Base-by-base conservation (phyloP, 2,888 invertebrate genomes). In the Theretra japonica region DNA sequence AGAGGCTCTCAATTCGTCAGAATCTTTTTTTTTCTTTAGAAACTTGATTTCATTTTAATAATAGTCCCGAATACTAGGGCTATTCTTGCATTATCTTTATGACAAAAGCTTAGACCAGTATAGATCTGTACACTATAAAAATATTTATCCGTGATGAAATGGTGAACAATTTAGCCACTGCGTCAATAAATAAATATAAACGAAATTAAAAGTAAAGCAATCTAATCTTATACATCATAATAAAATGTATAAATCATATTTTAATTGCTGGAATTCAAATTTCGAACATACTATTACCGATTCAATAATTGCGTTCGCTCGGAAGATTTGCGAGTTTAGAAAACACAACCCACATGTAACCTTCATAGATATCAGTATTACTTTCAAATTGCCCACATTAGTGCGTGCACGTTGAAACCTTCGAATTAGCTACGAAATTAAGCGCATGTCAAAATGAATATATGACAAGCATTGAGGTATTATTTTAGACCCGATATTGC, bases 371-470 rank as follows among this genome's bases (percentile, higher is more conserved):
- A 72, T 70, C 69, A 58, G 73, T 73, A 72, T 53, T 72, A 82
- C 83, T 84, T 85, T 84, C 79, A 81, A 83, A 79, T 65, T 73
- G 72, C 75, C 78, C 76, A 72, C 74, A 74, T 71, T 69, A 73
- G 74, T 79, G 76, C 86, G 86, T 88, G 87, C 75, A 82, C 75
- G 70, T 72, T 76, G 77, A 73, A 86, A 77, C 88, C 88, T 88
- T 88, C 86, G 73, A 83, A 84, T 84, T 79, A 80, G 76, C 76
- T 80, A 78, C 77, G 79, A 82, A 86, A 82, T 78, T 79, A 82
- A 82, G 83, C 83, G 82, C 81, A 77, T 79, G 84, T 85, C 87
- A 86, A 79, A 83, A 78, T 76, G 68, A 41, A 41, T 41, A 41
- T 11, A 41, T 15, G 41, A 41, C 41, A 41, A 41, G 41, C 15